These are phyloP conservation scores for Mastomys coucha DNA, from an alignment of 2,113 vertebrate species.

Conservation along the genomic window DNA sequence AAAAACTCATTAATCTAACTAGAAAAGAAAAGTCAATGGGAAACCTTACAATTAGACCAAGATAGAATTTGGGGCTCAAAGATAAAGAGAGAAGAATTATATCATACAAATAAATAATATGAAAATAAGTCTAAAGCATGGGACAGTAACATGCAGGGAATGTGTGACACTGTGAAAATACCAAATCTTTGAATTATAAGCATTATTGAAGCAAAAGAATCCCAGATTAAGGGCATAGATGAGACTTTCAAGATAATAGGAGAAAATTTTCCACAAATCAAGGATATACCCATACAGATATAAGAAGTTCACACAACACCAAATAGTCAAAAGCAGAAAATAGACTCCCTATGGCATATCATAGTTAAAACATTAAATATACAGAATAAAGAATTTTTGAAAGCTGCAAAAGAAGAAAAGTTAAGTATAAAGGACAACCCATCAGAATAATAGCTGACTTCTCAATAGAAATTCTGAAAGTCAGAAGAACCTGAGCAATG, in stretches of 20 bases:
- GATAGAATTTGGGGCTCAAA: background rate
- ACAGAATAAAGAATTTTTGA: background rate
- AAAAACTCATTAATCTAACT: background rate
- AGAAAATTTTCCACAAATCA: background rate
- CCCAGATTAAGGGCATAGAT: background rate
- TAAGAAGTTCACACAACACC: background rate
- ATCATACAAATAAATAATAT: background rate
- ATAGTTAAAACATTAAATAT: background rate
- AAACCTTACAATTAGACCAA: background rate
- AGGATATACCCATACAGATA: background rate
- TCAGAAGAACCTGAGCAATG: background rate
- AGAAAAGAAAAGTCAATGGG: background rate
- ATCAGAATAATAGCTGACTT: background rate
- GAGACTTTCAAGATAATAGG: background rate
- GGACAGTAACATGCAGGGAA: background rate
- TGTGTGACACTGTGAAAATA: background rate
- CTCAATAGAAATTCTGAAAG: background rate
- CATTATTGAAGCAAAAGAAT: background rate
- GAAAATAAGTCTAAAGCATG: background rate
- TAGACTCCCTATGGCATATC: background rate
- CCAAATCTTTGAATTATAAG: background rate
- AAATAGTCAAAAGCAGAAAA: background rate
- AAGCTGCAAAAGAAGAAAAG: background rate
- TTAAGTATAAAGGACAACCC: background rate
- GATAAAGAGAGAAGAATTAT: background rate